phyloP scores from a whole-genome alignment of 2,797 vertebrate genomes.

The Miichthys miiuy region DNA sequence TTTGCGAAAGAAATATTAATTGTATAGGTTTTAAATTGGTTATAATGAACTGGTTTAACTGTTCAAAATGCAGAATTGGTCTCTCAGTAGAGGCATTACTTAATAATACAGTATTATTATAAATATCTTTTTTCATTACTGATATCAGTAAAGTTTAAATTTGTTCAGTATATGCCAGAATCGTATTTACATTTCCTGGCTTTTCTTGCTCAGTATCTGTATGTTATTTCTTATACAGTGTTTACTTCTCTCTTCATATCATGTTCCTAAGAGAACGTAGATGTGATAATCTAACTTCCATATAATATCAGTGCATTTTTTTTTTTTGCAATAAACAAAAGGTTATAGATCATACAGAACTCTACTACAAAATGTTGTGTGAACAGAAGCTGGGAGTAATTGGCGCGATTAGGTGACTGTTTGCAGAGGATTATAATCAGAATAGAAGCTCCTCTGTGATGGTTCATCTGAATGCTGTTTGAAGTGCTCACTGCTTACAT shows the following conservation, averaged over 20 bases:
- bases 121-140: background rate
- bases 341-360: background rate
- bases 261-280: background rate
- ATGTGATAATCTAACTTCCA: background rate
- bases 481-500: constrained; percentile 54
- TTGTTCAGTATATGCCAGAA: background rate
- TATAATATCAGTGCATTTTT: background rate
- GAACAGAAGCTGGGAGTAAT: constrained; percentile 1
- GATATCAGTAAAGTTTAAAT: background rate
- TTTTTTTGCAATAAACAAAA: background rate
- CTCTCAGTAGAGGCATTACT: background rate
- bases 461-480: constrained; percentile 23
- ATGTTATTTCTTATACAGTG: background rate
- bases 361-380: background rate
- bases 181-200: background rate
- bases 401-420: constrained; percentile 22
- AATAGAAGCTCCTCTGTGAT: constrained; percentile 18
- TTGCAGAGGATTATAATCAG: constrained; percentile 30
- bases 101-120: background rate
- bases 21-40: no score
- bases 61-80: background rate
- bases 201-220: background rate
- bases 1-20: background rate
- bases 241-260: background rate
- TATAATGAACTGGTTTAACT: background rate